Conservation (phyloP, 2,797 vertebrate genomes). For the Stomatorhinus walkeri region DNA sequence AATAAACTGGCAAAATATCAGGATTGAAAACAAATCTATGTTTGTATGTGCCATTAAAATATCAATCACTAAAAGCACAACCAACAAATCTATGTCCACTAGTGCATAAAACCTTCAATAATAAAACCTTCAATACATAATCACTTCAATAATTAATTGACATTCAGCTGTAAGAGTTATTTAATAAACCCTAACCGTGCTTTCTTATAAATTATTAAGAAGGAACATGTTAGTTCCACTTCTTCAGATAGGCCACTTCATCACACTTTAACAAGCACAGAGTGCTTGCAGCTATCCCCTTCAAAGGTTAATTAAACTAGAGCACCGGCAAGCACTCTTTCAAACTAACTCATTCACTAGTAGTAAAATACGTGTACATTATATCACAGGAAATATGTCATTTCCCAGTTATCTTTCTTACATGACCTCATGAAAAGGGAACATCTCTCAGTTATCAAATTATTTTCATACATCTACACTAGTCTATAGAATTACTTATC, state of each 20-base stretch:
- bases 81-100: background rate
- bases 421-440: background rate
- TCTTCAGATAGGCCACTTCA: background rate
- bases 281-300: background rate
- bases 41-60: background rate
- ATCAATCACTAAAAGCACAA: background rate
- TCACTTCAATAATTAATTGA: background rate
- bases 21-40: background rate
- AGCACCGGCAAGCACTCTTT: background rate
- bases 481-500: background rate
- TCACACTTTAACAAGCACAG: background rate
- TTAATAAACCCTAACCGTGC: background rate
- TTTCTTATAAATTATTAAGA: conserved; percentile 7
- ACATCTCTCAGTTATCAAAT: background rate
- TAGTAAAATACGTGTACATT: background rate
- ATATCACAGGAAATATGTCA: background rate
- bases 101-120: background rate
- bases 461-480: background rate
- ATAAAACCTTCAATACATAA: background rate
- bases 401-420: background rate
- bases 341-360: background rate
- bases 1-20: background rate
- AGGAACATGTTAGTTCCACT: background rate
- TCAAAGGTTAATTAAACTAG: background rate
- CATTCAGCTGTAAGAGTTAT: background rate